Evolutionary conservation across 2,113 vertebrate species (phyloP).

Genomic region (Opisthocomus hoazin): DNA sequence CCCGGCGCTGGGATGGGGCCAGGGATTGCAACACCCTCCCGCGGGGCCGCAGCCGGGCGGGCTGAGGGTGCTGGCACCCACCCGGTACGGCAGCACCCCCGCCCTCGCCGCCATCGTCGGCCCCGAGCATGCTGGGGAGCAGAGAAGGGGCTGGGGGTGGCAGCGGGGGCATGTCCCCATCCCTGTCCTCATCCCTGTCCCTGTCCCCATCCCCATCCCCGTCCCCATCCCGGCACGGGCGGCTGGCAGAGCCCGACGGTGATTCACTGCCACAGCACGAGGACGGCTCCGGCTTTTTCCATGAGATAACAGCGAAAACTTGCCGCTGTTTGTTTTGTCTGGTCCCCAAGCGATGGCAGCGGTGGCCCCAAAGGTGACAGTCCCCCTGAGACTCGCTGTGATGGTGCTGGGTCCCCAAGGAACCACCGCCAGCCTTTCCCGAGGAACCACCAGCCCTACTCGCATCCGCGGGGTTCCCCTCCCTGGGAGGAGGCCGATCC

Average conservation of each 20-base stretch:
- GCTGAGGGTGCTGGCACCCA: background rate
- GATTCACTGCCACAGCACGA: background rate
- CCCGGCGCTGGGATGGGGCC: background rate
- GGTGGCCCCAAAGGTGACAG: rapidly evolving
- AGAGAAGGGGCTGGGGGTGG: background rate
- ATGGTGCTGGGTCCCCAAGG: background rate
- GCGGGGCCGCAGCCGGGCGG: rapidly evolving
- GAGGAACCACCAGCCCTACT: too few relatives aligned
- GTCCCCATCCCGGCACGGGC: rapidly evolving
- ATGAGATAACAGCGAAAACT: background rate
- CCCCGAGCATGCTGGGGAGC: rapidly evolving
- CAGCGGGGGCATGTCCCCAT: rapidly evolving
- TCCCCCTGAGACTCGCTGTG: rapidly evolving
- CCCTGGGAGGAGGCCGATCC: background rate
- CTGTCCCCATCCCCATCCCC: too few relatives aligned
- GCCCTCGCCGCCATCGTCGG: rapidly evolving
- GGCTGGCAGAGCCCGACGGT: background rate
- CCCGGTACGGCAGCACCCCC: rapidly evolving
- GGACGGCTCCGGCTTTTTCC: background rate
- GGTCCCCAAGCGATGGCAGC: rapidly evolving
- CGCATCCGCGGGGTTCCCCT: background rate
- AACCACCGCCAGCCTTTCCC: background rate
- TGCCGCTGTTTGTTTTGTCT: background rate
- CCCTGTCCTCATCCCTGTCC: rapidly evolving
- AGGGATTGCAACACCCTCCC: background rate